Evolutionary conservation across 1,140 invertebrate species (phyloP), one percentile per base, ranked within the genome.

Genomic region (Catajapyx aquilonaris): DNA sequence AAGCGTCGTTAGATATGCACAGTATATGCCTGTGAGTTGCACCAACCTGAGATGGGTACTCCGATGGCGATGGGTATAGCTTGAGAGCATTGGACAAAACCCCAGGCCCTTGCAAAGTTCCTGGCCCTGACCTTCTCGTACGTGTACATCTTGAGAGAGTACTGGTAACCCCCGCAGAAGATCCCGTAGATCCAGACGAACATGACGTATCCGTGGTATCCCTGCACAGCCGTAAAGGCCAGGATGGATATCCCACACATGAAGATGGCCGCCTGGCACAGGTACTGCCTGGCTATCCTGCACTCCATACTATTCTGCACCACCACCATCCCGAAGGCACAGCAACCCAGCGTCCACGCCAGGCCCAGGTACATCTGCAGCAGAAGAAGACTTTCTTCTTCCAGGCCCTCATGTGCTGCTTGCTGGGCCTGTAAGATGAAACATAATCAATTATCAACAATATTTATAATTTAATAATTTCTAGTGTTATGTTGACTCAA

Each of bases 71-170:
- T 75, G 7, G 81, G 80, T 48, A 87, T 69, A 1, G 78, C 76
- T 52, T 86, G 81, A 3, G 77, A 79, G 48, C 75, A 84, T 53
- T 84, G 81, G n/a, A 87, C 73, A 53, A 81, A 87, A 33, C 80
- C 78, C 83, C 83, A 90, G 0, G 81, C 81, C 38, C 79, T 64
- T 0, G 81, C 76, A 54, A 87, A 87, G 53, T 87, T 80, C 40
- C 80, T 64, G 0, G 80, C 79, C 25, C 80, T 59, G 5, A 86
- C 80, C 44, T 78, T 64, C 53, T 87, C 81, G 49, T 85, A 83
- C 0, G 77, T 81, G 56, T 84, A 84, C 71, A 86, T 81, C 54
- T 86, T 86, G 19, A 87, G 60, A 10, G 79, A 77, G 50, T 86
- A 86, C 51, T 81, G 76, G 57, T 84, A 84, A 5, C 79, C 81